These are phyloP conservation scores for Oegoconia quadripuncta DNA, from an alignment of 2,888 invertebrate species.

Conservation along the genomic window DNA sequence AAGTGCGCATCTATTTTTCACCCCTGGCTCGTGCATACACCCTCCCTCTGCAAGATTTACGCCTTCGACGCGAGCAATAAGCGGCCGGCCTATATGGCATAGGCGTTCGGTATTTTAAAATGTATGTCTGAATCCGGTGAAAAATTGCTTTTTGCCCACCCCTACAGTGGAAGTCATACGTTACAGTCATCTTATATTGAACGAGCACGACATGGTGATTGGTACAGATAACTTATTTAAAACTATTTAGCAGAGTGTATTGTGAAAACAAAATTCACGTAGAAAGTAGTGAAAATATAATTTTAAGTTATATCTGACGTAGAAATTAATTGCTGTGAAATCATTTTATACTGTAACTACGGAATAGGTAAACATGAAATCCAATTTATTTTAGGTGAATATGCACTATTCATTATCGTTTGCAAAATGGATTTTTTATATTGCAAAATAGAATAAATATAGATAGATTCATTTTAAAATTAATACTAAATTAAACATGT, in stretches of 20 bases:
- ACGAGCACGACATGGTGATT: conserved; percentile 46
- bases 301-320: no score
- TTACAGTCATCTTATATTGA: conserved; percentile 62
- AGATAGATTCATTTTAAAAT: no score
- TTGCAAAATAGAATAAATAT: no score
- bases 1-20: conserved; percentile 69
- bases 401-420: no score
- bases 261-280: neutral
- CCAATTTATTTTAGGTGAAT: no score
- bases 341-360: no score
- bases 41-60: conserved; percentile 63
- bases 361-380: no score
- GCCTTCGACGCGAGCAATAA: conserved; percentile 65
- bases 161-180: conserved; percentile 53
- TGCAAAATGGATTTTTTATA: no score
- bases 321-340: no score
- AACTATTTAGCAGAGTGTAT: conserved; percentile 5
- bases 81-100: conserved; percentile 45
- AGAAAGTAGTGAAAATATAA: neutral
- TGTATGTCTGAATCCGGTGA: conserved; percentile 66
- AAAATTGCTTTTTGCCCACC: conserved; percentile 64
- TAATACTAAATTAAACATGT: no score
- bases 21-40: conserved; percentile 46
- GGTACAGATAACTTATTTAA: conserved; percentile 61
- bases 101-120: conserved; percentile 70